phyloP scores from a whole-genome alignment of 30 jellyfish, hydroid and myxozoan genomes.

The Pseudorhiza aurosa region DNA sequence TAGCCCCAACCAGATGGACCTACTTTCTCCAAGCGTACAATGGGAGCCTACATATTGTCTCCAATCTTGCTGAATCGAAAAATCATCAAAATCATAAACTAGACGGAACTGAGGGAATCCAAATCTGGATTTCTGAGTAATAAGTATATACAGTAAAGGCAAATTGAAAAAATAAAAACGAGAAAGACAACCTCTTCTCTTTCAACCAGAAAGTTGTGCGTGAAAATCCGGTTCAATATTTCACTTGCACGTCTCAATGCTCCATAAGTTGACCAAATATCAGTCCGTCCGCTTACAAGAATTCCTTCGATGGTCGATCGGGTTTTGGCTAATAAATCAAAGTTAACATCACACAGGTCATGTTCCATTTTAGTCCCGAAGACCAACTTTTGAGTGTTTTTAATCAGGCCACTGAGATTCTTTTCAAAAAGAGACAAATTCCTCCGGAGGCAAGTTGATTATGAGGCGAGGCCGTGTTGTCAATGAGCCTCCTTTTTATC shows the following conservation, averaged over 20 bases:
- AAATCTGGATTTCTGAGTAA: no score
- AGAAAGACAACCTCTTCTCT: constrained; percentile 46
- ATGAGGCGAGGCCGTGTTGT: no score
- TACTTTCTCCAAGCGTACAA: no score
- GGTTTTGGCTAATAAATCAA: constrained; percentile 22
- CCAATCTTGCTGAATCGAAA: no score
- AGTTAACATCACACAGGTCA: constrained; percentile 3
- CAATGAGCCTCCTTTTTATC: no score
- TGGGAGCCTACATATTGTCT: no score
- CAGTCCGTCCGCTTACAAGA: constrained; percentile 75
- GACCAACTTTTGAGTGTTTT: neutral
- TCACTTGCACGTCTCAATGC: constrained; percentile 79
- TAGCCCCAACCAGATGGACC: no score
- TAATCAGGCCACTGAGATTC: constrained; percentile 7
- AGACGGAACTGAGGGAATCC: no score
- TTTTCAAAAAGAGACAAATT: neutral
- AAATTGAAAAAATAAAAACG: no score
- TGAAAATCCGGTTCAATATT: constrained; percentile 33
- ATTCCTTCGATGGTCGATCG: constrained; percentile 85
- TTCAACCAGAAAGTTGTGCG: constrained; percentile 44
- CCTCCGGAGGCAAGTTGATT: constrained; percentile 15
- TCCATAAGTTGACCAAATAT: constrained; percentile 90
- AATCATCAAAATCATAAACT: no score
- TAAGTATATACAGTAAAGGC: no score
- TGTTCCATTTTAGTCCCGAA: constrained; percentile 18